Evolutionary conservation across 2,888 invertebrate genomes (phyloP).

Genomic region (Bellardia pandia): DNA sequence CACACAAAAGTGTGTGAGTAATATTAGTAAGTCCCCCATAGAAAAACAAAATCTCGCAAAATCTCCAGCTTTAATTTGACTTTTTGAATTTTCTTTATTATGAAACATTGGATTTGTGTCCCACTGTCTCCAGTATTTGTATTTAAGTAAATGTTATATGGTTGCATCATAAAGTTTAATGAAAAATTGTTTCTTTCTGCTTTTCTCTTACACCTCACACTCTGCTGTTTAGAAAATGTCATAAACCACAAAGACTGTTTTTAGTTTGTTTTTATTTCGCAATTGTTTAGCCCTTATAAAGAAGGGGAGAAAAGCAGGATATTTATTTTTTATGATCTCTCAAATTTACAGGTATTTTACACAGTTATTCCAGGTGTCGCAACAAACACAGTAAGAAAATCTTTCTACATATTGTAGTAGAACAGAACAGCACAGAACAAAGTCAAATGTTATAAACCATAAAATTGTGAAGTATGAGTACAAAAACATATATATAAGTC

Average conservation of each 20-base stretch:
- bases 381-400: background rate
- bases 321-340: constrained; percentile 53
- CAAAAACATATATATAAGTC: background rate
- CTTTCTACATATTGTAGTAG: background rate
- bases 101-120: background rate
- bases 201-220: background rate
- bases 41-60: too few species aligned
- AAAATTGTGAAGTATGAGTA: background rate
- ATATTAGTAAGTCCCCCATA: too few species aligned
- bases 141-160: constrained; percentile 66
- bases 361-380: constrained; percentile 2
- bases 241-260: constrained; percentile 44
- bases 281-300: background rate
- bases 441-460: constrained; percentile 30
- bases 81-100: too few species aligned
- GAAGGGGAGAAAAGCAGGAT: background rate
- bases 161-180: constrained; percentile 70
- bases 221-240: constrained; percentile 41
- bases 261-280: constrained; percentile 24
- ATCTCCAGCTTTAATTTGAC: too few species aligned
- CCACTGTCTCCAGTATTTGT: constrained; percentile 19
- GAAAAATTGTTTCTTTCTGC: constrained; percentile 68
- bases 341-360: constrained; percentile 43
- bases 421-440: background rate
- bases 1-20: too few species aligned